Percentiles rank a stretch among this genome's conserved stretches.
Conservation (phyloP, 1,140 invertebrate genomes). For the Ptiloglossa arizonensis region DNA sequence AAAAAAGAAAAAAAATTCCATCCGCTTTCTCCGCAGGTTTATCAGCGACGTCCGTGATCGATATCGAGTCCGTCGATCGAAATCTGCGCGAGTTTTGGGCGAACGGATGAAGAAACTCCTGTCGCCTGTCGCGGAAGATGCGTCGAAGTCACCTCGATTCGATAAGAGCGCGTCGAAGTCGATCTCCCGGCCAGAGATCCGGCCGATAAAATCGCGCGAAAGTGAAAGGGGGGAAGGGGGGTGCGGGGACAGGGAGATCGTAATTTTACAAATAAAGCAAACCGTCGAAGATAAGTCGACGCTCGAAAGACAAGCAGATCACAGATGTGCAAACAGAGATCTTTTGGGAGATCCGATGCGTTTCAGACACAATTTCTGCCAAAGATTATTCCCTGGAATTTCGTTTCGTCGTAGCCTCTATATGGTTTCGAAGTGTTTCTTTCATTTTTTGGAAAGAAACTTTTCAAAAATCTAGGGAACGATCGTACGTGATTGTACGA, state of each 20-base stretch:
- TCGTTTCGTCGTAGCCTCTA: too few relatives aligned
- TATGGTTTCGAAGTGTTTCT: too few relatives aligned
- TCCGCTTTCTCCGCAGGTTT: background rate
- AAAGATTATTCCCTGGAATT: too few relatives aligned
- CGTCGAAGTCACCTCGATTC: background rate
- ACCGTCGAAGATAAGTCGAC: background rate
- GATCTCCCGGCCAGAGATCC: background rate
- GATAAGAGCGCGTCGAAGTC: background rate
- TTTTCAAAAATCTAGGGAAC: too few relatives aligned
- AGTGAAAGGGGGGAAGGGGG: background rate
- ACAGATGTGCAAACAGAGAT: slow-evolving; percentile 23
- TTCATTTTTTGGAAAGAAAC: too few relatives aligned
- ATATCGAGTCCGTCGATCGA: background rate
- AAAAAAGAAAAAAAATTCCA: slow-evolving; percentile 1
- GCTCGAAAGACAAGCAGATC: background rate
- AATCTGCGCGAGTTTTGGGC: background rate
- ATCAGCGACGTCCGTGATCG: background rate
- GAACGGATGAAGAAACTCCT: too few relatives aligned
- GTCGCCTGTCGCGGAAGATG: background rate
- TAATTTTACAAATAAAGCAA: background rate
- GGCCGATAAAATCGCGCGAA: too few relatives aligned
- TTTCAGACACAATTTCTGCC: background rate
- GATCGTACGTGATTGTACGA: too few relatives aligned
- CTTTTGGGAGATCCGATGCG: background rate
- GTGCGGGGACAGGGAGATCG: background rate